Conservation (phyloP, 2,888 invertebrate species). For the Tetragnatha montana region DNA sequence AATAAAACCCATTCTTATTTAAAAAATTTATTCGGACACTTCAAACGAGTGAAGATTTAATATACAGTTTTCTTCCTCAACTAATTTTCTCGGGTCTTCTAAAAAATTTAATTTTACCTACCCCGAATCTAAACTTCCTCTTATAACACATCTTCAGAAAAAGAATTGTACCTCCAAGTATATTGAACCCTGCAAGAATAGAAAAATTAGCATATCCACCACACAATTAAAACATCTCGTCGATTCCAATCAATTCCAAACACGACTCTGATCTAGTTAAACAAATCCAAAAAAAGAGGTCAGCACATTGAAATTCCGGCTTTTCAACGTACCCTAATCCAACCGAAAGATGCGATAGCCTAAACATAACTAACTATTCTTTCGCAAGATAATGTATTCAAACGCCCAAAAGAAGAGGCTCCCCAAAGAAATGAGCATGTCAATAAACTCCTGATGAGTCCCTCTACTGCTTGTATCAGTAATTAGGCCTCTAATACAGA, state of each 20-base stretch:
- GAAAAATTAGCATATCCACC: not conserved
- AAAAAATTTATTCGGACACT: no score
- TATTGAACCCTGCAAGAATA: not conserved
- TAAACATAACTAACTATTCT: not conserved
- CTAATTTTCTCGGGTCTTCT: no score
- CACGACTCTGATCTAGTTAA: not conserved
- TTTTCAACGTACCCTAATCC: not conserved
- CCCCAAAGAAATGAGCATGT: not conserved
- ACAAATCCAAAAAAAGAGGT: not conserved
- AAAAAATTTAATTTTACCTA: no score
- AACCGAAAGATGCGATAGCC: not conserved
- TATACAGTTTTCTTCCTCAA: no score
- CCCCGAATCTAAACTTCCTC: no score
- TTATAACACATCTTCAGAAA: no score
- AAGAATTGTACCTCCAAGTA: no score
- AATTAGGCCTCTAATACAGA: conserved; percentile 11
- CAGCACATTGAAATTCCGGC: not conserved
- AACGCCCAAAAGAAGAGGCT: not conserved
- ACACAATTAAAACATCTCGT: not conserved
- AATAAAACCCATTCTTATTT: no score
- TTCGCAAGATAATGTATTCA: not conserved
- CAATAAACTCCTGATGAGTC: conserved; percentile 6
- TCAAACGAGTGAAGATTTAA: no score
- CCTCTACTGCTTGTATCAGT: not conserved
- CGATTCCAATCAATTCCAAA: not conserved